A percentile compares a stretch with the other conserved stretches of the same genome.
Conservation (phyloP, 2,888 invertebrate species). For the Allophyes oxyacanthae region DNA sequence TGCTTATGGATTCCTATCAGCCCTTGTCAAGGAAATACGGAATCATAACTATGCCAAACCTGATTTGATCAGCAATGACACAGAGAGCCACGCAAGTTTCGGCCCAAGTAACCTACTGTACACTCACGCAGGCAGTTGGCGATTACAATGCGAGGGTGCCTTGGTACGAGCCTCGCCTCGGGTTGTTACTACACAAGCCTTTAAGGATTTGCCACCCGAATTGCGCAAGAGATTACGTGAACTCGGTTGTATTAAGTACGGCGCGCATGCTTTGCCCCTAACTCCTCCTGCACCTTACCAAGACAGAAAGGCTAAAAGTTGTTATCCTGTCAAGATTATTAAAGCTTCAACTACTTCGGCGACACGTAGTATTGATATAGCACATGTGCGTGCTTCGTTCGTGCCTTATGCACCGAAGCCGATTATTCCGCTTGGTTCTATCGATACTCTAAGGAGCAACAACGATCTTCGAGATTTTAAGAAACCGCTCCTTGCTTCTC, state of each 20-base stretch:
- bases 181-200: constrained; percentile 73
- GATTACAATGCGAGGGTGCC: constrained; percentile 74
- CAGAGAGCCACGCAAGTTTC: constrained; percentile 46
- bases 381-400: constrained; percentile 76
- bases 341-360: constrained; percentile 50
- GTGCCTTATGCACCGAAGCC: constrained; percentile 77
- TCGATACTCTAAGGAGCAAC: constrained; percentile 58
- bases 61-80: constrained; percentile 64
- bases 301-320: constrained; percentile 61
- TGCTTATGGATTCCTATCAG: constrained; percentile 90
- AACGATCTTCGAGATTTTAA: constrained; percentile 60
- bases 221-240: constrained; percentile 75
- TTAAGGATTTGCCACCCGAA: constrained; percentile 74
- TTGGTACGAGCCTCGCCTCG: constrained; percentile 74
- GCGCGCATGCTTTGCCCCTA: constrained; percentile 59
- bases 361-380: constrained; percentile 70
- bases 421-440: constrained; percentile 46
- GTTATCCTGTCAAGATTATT: constrained; percentile 42
- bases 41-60: constrained; percentile 63
- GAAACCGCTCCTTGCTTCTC: constrained; percentile 45
- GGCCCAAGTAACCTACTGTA: constrained; percentile 60
- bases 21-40: constrained; percentile 62
- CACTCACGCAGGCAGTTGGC: constrained; percentile 68
- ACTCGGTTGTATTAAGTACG: constrained; percentile 76
- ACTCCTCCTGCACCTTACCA: constrained; percentile 42